phyloP scores from a whole-genome alignment of 2,888 invertebrate genomes.

The Perizoma affinitatum region DNA sequence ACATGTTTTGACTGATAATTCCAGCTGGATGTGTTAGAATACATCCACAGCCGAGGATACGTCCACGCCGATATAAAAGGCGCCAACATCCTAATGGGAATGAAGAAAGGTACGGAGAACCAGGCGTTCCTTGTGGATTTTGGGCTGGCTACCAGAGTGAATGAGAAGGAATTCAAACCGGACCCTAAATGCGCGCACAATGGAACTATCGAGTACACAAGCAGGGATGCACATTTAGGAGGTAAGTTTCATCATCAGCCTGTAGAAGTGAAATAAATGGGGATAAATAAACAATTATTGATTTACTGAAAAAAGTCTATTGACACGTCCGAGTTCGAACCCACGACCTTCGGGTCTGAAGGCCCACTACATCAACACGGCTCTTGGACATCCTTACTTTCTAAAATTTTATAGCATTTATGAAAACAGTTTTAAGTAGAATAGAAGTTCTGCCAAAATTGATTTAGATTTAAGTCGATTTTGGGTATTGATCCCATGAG shows the following conservation, averaged over 20 bases:
- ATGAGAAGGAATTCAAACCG: slow-evolving; percentile 91
- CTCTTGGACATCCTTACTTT: too few species aligned
- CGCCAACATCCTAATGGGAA: slow-evolving; percentile 94
- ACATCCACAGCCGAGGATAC: slow-evolving; percentile 95
- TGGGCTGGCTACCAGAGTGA: slow-evolving; percentile 92
- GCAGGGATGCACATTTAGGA: slow-evolving; percentile 97
- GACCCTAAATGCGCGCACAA: slow-evolving; percentile 97
- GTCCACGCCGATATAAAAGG: slow-evolving; percentile 98
- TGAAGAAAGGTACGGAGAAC: slow-evolving; percentile 85
- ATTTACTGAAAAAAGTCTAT: too few species aligned
- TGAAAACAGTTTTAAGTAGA: too few species aligned
- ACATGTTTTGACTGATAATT: slow-evolving; percentile 47
- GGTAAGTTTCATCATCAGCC: slow-evolving; percentile 64
- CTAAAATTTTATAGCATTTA: too few species aligned
- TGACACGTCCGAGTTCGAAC: too few species aligned
- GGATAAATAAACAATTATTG: too few species aligned
- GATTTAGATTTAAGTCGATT: too few species aligned
- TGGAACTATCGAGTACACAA: slow-evolving; percentile 98
- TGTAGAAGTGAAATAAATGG: too few species aligned
- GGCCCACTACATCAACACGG: too few species aligned
- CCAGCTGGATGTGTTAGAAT: slow-evolving; percentile 94
- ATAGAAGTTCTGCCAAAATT: too few species aligned
- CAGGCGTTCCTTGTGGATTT: slow-evolving; percentile 96
- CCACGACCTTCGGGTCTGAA: too few species aligned
- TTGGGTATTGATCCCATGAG: too few species aligned